Conservation (phyloP, 2,797 vertebrate species). For the Sebastolobus alascanus region DNA sequence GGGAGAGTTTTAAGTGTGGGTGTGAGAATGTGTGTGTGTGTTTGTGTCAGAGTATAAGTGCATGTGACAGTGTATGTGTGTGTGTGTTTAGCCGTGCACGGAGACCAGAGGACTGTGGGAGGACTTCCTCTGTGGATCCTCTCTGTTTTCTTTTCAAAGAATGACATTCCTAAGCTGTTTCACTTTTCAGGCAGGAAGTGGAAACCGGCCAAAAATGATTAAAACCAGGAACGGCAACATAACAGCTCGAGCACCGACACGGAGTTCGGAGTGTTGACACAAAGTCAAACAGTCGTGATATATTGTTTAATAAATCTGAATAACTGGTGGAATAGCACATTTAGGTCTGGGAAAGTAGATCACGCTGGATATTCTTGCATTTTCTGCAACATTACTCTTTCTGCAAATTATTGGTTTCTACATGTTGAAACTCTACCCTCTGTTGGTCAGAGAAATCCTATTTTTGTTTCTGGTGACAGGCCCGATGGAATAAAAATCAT, state of each 20-base stretch:
- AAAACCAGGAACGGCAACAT: conserved; percentile 93
- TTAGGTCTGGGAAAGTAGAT: conserved; percentile 59
- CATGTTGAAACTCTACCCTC: conserved; percentile 12
- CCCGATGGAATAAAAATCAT: conserved; percentile 8
- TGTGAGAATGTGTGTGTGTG: conserved; percentile 83
- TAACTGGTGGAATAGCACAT: conserved; percentile 77
- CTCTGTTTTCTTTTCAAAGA: conserved; percentile 99
- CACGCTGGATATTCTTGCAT: conserved; percentile 6
- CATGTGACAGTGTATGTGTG: conserved; percentile 58
- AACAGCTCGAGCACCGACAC: conserved; percentile 90
- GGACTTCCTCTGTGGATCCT: conserved; percentile 98
- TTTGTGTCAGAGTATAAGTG: conserved; percentile 72
- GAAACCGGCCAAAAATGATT: conserved; percentile 95
- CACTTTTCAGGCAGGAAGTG: conserved; percentile 99
- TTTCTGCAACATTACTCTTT: conserved; percentile 38
- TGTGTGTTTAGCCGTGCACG: conserved; percentile 87
- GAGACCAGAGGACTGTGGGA: conserved; percentile 93
- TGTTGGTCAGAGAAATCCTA: conserved; percentile 3
- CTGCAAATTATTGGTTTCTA: conserved; percentile 8
- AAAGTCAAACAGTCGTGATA: conserved; percentile 94
- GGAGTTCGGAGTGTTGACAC: conserved; percentile 90
- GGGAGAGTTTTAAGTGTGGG: conserved; percentile 72
- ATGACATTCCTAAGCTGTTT: conserved; percentile 99
- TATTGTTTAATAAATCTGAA: conserved; percentile 95
- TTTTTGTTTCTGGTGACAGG: conserved; percentile 7